Percentiles rank a stretch among this genome's conserved stretches.
phyloP scores from a whole-genome alignment of 2,113 vertebrate genomes.

The Capreolus pygargus region DNA sequence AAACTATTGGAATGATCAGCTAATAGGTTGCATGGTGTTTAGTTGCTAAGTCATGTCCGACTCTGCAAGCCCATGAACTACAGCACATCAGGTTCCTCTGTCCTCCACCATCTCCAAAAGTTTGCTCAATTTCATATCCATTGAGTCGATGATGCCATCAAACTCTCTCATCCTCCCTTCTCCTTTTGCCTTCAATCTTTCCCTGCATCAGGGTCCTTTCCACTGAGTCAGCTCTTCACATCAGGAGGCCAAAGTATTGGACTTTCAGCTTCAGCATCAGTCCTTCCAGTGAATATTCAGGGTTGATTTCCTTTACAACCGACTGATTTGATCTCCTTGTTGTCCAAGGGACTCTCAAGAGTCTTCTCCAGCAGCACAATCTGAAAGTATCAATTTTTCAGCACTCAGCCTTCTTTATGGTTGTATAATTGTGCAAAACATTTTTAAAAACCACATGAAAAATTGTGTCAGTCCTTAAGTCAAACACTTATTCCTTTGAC shows the following conservation, averaged over 20 bases:
- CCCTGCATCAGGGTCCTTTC: not conserved
- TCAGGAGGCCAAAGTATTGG: not conserved
- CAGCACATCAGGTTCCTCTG: not conserved
- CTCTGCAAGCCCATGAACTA: not conserved
- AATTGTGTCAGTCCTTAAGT: not conserved
- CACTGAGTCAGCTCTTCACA: not conserved
- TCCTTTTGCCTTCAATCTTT: not conserved
- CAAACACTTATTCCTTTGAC: not conserved
- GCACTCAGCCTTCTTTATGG: not conserved
- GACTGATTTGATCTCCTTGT: not conserved
- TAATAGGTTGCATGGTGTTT: not conserved
- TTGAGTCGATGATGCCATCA: not conserved
- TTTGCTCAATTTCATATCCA: not conserved
- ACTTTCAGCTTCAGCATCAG: not conserved
- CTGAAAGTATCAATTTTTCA: not conserved
- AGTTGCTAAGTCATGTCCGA: fast-evolving
- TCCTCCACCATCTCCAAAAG: not conserved
- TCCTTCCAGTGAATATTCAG: not conserved
- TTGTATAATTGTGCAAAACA: not conserved
- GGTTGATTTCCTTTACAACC: not conserved
- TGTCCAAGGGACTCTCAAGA: not conserved
- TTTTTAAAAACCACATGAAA: not conserved
- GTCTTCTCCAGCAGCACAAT: not conserved
- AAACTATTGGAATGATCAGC: not conserved
- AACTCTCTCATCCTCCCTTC: not conserved